phyloP scores from a whole-genome alignment of 2,888 invertebrate genomes.

The Griposia aprilina region DNA sequence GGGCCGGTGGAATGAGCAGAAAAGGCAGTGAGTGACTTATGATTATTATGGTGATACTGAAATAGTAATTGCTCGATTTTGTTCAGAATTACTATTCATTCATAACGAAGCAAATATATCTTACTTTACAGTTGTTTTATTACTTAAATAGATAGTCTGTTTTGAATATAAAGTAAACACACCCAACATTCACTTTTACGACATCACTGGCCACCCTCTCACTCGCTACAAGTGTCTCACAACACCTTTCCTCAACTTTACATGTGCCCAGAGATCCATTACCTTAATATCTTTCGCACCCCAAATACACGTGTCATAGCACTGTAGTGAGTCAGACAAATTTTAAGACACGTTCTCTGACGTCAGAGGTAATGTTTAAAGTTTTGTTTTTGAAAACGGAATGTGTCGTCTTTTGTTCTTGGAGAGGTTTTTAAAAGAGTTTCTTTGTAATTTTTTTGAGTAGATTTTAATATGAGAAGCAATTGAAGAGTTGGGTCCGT shows the following conservation, averaged over 20 bases:
- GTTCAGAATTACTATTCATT: no score
- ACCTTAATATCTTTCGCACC: conserved; percentile 56
- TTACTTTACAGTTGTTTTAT: no score
- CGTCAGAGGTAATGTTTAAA: conserved; percentile 21
- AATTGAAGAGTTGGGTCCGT: neutral
- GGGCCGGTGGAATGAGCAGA: no score
- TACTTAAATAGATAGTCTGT: neutral
- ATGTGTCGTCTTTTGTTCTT: neutral
- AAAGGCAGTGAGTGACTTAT: no score
- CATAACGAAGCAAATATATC: no score
- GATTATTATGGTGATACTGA: no score
- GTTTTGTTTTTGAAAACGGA: conserved; percentile 14
- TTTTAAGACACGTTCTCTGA: conserved; percentile 46
- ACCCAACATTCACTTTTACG: neutral
- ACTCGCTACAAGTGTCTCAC: conserved; percentile 1
- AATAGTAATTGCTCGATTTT: no score
- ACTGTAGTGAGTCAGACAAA: conserved; percentile 50
- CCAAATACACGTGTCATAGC: conserved; percentile 30
- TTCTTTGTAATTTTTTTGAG: neutral
- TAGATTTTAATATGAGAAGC: neutral
- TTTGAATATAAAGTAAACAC: neutral
- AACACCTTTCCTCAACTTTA: conserved; percentile 8
- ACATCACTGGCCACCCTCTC: neutral
- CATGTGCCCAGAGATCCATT: conserved; percentile 46
- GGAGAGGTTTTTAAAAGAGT: neutral